These are phyloP conservation scores for Reticulitermes speratus DNA, from an alignment of 1,140 invertebrate species.

Conservation along the genomic window DNA sequence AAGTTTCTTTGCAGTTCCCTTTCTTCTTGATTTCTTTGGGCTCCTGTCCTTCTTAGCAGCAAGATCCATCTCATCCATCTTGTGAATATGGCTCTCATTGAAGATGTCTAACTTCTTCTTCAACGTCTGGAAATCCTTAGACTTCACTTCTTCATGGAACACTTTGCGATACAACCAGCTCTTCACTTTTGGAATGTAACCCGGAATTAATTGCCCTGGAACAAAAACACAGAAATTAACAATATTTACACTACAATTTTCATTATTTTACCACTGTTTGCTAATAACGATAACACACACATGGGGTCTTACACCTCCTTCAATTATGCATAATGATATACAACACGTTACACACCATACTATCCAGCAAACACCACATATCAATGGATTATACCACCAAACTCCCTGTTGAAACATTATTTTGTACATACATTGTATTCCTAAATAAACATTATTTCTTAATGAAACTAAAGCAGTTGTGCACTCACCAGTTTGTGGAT, in stretches of 20 bases:
- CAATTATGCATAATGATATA: background rate
- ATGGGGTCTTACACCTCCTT: background rate
- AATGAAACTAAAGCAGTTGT: background rate
- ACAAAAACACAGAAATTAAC: background rate
- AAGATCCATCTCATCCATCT: conserved; percentile 1
- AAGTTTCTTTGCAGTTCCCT: conserved; percentile 29
- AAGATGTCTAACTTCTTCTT: conserved; percentile 23
- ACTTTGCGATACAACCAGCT: conserved; percentile 32
- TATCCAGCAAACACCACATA: background rate
- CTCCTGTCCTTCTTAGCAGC: conserved; percentile 15
- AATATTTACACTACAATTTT: background rate
- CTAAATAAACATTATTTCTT: too few species aligned
- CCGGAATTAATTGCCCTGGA: conserved; percentile 27
- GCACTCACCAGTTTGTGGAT: conserved; percentile 19
- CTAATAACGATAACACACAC: background rate
- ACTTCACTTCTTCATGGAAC: conserved; percentile 32
- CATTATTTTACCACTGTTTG: background rate
- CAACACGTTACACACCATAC: background rate
- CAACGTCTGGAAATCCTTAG: conserved; percentile 22
- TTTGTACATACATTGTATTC: too few species aligned
- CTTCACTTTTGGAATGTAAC: conserved; percentile 26
- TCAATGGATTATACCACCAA: too few species aligned
- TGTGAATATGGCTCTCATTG: conserved; percentile 22
- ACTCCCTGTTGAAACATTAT: too few species aligned
- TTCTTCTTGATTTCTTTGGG: conserved; percentile 28